Evolutionary conservation across 2,888 invertebrate species (phyloP), one percentile per base, ranked within the genome.

Genomic region (Parnassius orleans): DNA sequence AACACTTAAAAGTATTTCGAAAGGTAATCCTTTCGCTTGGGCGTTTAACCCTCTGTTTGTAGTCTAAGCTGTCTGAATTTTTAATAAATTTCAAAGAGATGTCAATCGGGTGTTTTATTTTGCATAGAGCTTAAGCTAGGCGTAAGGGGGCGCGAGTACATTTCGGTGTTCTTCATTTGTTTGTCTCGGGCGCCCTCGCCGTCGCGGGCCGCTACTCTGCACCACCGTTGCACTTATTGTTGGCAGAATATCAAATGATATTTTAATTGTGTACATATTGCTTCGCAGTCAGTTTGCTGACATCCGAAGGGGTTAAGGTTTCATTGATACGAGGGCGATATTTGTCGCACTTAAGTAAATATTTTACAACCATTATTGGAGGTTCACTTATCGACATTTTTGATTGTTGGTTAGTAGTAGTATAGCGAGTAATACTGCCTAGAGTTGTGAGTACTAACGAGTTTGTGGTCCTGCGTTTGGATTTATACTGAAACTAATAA

Each of bases 61-160:
- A 87, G 84, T 86, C 79, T 79, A 87, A 90, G 86, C 86, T 79
- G 75, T 71, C 79, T 91, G 88, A 89, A 91, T 91, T 87, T 90
- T 90, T 91, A 90, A 91, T 90, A 90, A 86, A 88, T 90, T 89
- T 90, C 87, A 87, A 87, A 87, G 87, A 87, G 87, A 90, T 86
- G 91, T 89, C 91, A 91, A 89, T 89, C 80, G 89, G 79, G 87
- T 88, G 86, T 89, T 91, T 90, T 91, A 91, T 91, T 91, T 91
- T 91, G 91, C 90, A 90, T 91, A 90, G 87, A 83, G 89, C 81
- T 89, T 83, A 88, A 55, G 75, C 80, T 74, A 65, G 69, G 77
- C 73, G 76, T 69, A 74, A 14, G 86, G 87, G 86, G 86, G 84
- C 83, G 83, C 82, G 84, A 92, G 92, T 92, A 92, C 84, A 83